phyloP scores from a whole-genome alignment of 2,797 vertebrate genomes.

The Chloroceryle inda region DNA sequence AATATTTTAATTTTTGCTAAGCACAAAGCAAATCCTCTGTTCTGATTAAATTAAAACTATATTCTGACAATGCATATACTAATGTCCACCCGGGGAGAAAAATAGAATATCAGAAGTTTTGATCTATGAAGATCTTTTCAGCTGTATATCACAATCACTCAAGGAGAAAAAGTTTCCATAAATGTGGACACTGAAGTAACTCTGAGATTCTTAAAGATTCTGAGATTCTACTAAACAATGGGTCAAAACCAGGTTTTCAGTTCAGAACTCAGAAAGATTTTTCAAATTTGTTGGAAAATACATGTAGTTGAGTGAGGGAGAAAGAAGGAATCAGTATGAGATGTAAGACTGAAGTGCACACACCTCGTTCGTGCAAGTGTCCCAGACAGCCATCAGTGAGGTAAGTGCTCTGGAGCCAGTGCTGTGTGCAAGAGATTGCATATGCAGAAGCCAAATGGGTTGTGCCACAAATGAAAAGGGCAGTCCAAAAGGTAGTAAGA shows the following conservation, averaged over 20 bases:
- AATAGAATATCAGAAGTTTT: neutral
- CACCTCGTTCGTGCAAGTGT: neutral
- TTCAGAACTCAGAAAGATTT: neutral
- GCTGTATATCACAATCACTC: neutral
- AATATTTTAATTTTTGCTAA: neutral
- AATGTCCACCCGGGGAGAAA: neutral
- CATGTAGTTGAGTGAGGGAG: neutral
- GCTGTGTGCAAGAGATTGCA: neutral
- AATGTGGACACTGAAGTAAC: neutral
- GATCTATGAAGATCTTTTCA: neutral
- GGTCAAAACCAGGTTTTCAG: neutral
- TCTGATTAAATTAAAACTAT: neutral
- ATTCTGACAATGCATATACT: neutral
- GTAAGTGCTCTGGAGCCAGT: neutral
- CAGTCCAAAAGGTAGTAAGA: neutral
- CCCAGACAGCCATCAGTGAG: fast-evolving
- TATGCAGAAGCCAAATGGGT: fast-evolving
- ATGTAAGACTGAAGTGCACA: neutral
- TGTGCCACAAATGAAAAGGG: neutral
- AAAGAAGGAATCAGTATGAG: neutral
- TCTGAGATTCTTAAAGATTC: neutral
- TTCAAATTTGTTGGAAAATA: neutral
- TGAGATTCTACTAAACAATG: neutral
- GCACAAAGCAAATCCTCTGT: neutral
- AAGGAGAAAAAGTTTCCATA: neutral